These are phyloP conservation scores for Ophraella communa DNA, from an alignment of 2,888 invertebrate genomes.

Conservation along the genomic window DNA sequence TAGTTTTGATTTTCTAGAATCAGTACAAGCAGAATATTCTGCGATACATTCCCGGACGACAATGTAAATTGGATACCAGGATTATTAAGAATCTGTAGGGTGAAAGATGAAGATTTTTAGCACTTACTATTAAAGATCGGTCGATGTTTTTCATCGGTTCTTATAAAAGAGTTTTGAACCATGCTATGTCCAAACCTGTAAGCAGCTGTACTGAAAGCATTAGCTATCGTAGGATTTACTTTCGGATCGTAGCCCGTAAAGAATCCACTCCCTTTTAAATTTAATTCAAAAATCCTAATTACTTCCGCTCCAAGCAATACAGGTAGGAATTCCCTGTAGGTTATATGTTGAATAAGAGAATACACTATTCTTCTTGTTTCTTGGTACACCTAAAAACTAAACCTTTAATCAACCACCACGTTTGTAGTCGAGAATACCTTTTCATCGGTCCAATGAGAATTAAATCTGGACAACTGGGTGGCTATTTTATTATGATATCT, in stretches of 20 bases:
- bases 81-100: no score
- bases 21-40: no score
- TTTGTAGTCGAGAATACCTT: constrained; percentile 57
- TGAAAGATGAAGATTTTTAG: no score
- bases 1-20: no score
- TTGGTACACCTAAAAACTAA: constrained; percentile 66
- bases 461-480: constrained; percentile 71
- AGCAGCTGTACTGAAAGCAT: constrained; percentile 81
- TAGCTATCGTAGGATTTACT: constrained; percentile 77
- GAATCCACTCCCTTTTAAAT: constrained; percentile 71
- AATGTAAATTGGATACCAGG: no score
- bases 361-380: constrained; percentile 83
- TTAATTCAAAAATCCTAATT: constrained; percentile 76
- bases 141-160: constrained; percentile 74
- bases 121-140: constrained; percentile 75
- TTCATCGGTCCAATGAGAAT: constrained; percentile 89
- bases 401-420: not conserved
- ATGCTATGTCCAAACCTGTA: constrained; percentile 88
- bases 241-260: constrained; percentile 74
- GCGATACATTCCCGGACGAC: no score
- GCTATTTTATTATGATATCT: constrained; percentile 80
- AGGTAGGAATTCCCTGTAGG: constrained; percentile 83
- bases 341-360: constrained; percentile 84
- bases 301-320: constrained; percentile 77
- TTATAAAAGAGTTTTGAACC: constrained; percentile 78